phyloP scores from a whole-genome alignment of 2,113 vertebrate genomes.

The Eonycteris spelaea region DNA sequence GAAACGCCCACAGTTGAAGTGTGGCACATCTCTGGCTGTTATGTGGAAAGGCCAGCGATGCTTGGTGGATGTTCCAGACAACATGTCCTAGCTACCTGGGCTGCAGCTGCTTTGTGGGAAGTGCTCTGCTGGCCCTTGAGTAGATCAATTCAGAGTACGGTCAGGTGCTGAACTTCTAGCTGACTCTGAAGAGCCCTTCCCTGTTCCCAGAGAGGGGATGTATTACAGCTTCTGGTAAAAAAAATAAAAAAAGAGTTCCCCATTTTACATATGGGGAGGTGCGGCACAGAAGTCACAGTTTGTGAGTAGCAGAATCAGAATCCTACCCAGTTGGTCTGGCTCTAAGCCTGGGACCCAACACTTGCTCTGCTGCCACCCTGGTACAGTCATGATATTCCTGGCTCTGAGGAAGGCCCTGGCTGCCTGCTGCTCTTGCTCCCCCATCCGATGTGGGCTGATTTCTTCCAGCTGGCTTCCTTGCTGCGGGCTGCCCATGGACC shows the following conservation, averaged over 20 bases:
- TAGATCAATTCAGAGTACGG: too few relatives aligned
- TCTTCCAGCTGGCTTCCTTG: background rate
- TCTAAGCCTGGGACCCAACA: background rate
- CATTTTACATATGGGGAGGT: background rate
- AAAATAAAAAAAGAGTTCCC: too few relatives aligned
- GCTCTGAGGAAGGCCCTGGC: too few relatives aligned
- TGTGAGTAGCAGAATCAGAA: background rate
- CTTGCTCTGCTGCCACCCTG: background rate
- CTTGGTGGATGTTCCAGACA: background rate
- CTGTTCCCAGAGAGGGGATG: background rate
- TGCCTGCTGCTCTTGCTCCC: too few relatives aligned
- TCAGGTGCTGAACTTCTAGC: background rate
- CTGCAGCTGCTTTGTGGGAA: background rate
- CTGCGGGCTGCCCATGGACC: background rate
- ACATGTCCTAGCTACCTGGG: background rate
- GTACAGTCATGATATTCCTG: rapidly evolving
- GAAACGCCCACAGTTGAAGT: background rate
- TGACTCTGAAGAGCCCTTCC: background rate
- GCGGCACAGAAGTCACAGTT: background rate
- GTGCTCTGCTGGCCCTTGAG: background rate
- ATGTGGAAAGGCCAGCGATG: background rate
- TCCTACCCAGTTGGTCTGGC: too few relatives aligned
- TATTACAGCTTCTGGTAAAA: background rate
- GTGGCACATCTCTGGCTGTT: rapidly evolving
- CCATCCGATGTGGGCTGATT: background rate